Evolutionary conservation across 2,888 invertebrate genomes (phyloP).

Genomic region (Andrena praecox): DNA sequence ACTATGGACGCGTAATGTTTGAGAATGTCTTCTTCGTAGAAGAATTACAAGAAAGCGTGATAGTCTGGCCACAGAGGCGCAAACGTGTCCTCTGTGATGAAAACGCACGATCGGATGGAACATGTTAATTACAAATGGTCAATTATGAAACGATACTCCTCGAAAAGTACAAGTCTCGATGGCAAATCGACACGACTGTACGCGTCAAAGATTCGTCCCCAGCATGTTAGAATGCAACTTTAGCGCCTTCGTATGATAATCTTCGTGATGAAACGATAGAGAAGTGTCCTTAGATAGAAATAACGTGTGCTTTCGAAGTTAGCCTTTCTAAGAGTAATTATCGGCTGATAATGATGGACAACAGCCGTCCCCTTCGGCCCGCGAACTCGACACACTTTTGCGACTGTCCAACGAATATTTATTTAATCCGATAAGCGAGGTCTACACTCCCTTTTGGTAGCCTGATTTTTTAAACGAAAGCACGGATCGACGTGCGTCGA

Average conservation of each 20-base stretch:
- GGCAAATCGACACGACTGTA: slow-evolving; percentile 7
- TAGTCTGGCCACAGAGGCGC: neutral
- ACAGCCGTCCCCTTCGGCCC: slow-evolving; percentile 28
- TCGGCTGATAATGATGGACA: slow-evolving; percentile 14
- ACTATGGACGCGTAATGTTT: neutral
- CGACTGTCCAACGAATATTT: neutral
- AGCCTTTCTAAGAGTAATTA: slow-evolving; percentile 70
- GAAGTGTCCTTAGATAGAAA: slow-evolving; percentile 80
- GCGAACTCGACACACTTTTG: slow-evolving; percentile 11
- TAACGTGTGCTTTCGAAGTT: slow-evolving; percentile 77
- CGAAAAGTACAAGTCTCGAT: slow-evolving; percentile 10
- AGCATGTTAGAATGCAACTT: slow-evolving; percentile 21
- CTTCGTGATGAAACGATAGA: slow-evolving; percentile 60
- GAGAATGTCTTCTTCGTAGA: neutral
- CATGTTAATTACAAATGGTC: slow-evolving; percentile 5
- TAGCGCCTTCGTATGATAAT: slow-evolving; percentile 29
- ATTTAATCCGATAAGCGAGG: slow-evolving; percentile 2
- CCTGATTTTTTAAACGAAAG: neutral
- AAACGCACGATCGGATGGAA: slow-evolving; percentile 12
- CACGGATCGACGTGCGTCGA: neutral
- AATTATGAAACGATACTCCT: slow-evolving; percentile 36
- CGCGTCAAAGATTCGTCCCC: slow-evolving; percentile 8
- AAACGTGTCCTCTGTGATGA: neutral
- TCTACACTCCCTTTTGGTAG: neutral
- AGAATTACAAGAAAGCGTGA: neutral